Evolutionary conservation across 2,888 invertebrate species (phyloP).

Genomic region (Emesis furor): DNA sequence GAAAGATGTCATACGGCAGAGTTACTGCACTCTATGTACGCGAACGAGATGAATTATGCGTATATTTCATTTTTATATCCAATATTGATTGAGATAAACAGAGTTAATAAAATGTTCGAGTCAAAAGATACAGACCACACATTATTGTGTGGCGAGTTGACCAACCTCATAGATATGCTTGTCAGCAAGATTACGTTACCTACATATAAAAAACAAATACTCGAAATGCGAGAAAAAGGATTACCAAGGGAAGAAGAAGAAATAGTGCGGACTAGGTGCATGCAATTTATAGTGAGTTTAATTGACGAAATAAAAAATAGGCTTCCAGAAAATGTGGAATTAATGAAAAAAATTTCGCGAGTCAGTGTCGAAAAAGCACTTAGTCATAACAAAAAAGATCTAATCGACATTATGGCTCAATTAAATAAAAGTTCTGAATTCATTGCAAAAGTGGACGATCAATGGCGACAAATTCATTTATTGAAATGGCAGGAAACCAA

Average conservation of each 20-base stretch:
- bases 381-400: neutral
- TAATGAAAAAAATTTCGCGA: neutral
- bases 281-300: neutral
- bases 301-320: conserved; percentile 9
- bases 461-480: neutral
- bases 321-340: neutral
- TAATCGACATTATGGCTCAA: neutral
- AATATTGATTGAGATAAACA: conserved; percentile 57
- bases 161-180: conserved; percentile 50
- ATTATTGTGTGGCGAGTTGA: conserved; percentile 47
- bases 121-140: conserved; percentile 55
- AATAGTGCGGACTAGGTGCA: neutral
- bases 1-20: neutral
- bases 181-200: conserved; percentile 51
- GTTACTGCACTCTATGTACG: conserved; percentile 57
- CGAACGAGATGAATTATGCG: conserved; percentile 62
- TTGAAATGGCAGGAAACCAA: neutral
- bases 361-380: neutral
- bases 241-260: neutral
- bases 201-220: conserved; percentile 31
- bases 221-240: neutral
- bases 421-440: neutral
- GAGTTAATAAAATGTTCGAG: conserved; percentile 54
- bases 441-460: neutral
- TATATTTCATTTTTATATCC: conserved; percentile 59